Base-by-base conservation (phyloP, 2,797 vertebrate genomes). In the Coracias cyanogaster region DNA sequence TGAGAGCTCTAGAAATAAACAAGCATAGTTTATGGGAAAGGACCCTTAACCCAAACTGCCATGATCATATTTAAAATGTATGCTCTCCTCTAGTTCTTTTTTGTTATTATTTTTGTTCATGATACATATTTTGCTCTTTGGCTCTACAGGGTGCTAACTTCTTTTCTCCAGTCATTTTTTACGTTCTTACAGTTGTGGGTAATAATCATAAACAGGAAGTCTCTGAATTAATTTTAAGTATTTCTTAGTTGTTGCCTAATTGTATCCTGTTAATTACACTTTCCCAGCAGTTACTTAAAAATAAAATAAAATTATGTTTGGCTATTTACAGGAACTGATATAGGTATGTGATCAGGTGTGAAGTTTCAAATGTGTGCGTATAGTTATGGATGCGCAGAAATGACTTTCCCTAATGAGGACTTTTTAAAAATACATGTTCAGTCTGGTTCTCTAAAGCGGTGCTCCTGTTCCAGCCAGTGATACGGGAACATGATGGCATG, bases 241-340 rank as follows among this genome's bases (percentile, higher is more conserved):
- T 94, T 93, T 88, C 73, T 94, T 88, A 91, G 72, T 94, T 95
- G 65, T 87, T 93, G 65, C 69, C 49, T 95, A 91, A 97, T 96
- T 96, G 61, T 92, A 94, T 95, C 92, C 94, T 96, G 82, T 86
- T 94, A 95, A 94, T 97, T 96, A 91, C 35, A 58, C 41, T 95
- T 96, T 94, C 69, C 43, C 29, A 84, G 90, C 90, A 90, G 77
- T 95, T 90, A 90, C 69, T 78, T 83, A 29, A 86, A 91, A 93
- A 84, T 19, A 82, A 55, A 82, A 48, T 64, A 69, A 85, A 86
- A 77, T 54, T n/a, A 33, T n/a, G 13, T 84, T 96, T 84, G 91
- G 70, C 89, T 95, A 2, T 89, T 92, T 92, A 74, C 65, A 83
- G 85, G 57, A 91, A 72, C 77, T 37, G 57, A 35, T 70, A 82